phyloP scores from a whole-genome alignment of 2,888 invertebrate genomes.

The Cheilosia pagana region DNA sequence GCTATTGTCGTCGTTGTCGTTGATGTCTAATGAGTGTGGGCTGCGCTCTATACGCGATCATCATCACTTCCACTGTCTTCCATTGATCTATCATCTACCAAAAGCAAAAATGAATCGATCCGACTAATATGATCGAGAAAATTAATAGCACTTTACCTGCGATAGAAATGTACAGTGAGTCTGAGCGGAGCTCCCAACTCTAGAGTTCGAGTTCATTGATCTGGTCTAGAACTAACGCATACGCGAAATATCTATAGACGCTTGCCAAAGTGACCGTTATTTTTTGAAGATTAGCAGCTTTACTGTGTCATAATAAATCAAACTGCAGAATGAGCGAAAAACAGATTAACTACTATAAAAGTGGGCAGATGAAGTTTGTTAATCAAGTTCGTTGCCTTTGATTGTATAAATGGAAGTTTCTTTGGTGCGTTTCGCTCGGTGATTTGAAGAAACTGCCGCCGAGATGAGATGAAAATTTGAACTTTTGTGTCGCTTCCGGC shows the following conservation, averaged over 20 bases:
- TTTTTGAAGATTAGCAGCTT: slow-evolving; percentile 32
- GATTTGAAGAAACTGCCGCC: background rate
- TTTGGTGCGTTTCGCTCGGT: slow-evolving; percentile 16
- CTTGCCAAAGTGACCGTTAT: slow-evolving; percentile 40
- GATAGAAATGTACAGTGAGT: slow-evolving; percentile 1
- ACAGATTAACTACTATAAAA: background rate
- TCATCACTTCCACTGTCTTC: slow-evolving; percentile 37
- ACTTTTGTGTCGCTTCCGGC: slow-evolving; percentile 16
- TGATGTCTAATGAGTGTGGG: slow-evolving; percentile 29
- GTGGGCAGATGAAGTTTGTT: background rate
- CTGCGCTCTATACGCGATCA: slow-evolving; percentile 21
- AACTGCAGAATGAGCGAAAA: slow-evolving; percentile 27
- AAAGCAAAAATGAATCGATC: slow-evolving; percentile 58
- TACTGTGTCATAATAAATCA: slow-evolving; percentile 53
- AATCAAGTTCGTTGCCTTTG: slow-evolving; percentile 28
- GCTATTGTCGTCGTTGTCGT: slow-evolving; percentile 47
- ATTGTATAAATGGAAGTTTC: slow-evolving; percentile 13
- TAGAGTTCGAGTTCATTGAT: slow-evolving; percentile 53
- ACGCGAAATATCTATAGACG: slow-evolving; percentile 18
- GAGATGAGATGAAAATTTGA: background rate
- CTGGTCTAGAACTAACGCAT: slow-evolving; percentile 52
- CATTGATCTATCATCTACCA: slow-evolving; percentile 14
- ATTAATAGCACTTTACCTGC: slow-evolving; percentile 60
- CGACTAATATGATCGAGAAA: slow-evolving; percentile 59
- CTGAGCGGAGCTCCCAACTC: background rate